Conservation (phyloP, 2,113 vertebrate genomes). For the Poicephalus meyeri region DNA sequence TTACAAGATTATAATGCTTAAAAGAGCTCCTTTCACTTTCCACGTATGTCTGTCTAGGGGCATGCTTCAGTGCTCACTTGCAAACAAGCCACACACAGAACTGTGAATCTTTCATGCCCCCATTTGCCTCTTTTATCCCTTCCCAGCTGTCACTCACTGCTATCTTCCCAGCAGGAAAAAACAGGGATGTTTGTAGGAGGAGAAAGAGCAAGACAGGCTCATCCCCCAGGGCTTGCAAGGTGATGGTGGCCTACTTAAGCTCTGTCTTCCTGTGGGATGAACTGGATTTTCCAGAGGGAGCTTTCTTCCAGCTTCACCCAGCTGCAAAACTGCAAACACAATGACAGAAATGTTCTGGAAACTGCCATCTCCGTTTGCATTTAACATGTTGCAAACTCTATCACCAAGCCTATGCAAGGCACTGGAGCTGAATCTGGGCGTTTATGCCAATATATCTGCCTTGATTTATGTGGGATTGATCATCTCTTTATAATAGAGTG, state of each 20-base stretch:
- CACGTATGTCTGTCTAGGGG: background rate
- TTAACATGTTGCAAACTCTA: background rate
- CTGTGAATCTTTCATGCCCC: background rate
- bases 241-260: background rate
- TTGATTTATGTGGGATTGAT: background rate
- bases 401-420: background rate
- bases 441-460: background rate
- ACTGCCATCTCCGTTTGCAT: background rate
- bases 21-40: background rate
- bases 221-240: background rate
- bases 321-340: background rate
- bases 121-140: background rate
- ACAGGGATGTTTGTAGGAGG: background rate
- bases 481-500: background rate
- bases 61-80: accelerated
- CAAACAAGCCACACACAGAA: background rate
- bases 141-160: background rate
- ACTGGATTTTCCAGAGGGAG: background rate
- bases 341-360: background rate
- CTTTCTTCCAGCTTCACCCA: background rate
- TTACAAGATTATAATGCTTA: background rate
- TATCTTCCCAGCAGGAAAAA: background rate
- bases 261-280: background rate
- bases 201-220: background rate
- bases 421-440: background rate